A percentile compares a stretch with the other conserved stretches of the same genome.
These are phyloP conservation scores for Eupristina koningsbergeri DNA, from an alignment of 1,140 invertebrate genomes.

Conservation along the genomic window DNA sequence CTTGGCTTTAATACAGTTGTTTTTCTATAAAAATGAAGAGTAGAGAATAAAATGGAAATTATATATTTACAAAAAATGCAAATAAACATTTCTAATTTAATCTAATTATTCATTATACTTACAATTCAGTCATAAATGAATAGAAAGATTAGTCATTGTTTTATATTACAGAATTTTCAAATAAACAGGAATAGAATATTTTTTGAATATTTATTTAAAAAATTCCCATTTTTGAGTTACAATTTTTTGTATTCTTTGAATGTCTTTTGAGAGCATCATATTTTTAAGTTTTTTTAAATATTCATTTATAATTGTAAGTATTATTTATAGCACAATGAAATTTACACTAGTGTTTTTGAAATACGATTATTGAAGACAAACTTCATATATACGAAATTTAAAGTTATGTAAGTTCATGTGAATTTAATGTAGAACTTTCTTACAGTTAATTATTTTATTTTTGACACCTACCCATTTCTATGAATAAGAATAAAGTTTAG, in stretches of 20 bases:
- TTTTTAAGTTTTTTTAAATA: neutral
- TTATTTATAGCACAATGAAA: neutral
- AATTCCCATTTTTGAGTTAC: too few species aligned
- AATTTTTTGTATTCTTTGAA: too few species aligned
- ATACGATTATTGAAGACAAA: neutral
- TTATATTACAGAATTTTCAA: neutral
- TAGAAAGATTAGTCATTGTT: neutral
- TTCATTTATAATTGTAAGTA: neutral
- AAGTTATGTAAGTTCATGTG: neutral
- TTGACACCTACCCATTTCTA: neutral
- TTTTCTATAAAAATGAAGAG: too few species aligned
- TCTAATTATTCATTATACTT: too few species aligned
- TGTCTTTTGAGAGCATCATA: too few species aligned
- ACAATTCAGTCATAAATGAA: too few species aligned
- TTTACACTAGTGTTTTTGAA: neutral
- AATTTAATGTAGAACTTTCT: neutral
- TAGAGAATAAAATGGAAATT: too few species aligned
- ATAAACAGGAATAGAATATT: too few species aligned
- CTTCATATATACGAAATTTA: neutral
- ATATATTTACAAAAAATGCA: too few species aligned
- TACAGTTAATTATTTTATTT: neutral
- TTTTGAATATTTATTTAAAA: neutral
- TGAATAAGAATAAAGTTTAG: too few species aligned
- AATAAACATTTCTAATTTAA: too few species aligned
- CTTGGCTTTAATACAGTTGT: too few species aligned